These are phyloP conservation scores for Trachymyrmex cornetzi DNA, from an alignment of 1,140 invertebrate genomes.

Conservation along the genomic window DNA sequence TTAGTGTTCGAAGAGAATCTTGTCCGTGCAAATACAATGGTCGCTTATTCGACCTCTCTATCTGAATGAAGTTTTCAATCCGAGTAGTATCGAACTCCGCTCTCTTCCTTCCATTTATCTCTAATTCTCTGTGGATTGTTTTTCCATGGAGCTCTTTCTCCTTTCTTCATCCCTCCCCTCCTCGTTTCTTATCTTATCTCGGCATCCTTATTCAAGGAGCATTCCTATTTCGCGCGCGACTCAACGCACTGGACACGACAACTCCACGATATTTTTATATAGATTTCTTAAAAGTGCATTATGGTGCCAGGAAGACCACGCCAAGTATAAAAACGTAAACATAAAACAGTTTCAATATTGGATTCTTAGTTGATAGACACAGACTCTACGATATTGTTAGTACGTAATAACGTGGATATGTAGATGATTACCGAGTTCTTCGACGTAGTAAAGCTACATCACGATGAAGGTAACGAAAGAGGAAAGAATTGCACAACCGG, in stretches of 20 bases:
- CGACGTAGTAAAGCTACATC: conserved; percentile 49
- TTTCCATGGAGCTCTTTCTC: not conserved
- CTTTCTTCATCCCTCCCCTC: not conserved
- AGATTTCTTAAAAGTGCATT: conserved; percentile 86
- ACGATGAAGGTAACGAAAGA: not conserved
- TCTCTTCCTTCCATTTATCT: conserved; percentile 45
- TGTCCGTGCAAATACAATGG: not conserved
- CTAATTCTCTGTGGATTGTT: not conserved
- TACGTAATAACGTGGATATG: conserved; percentile 55
- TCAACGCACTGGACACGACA: conserved; percentile 82
- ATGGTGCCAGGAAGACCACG: conserved; percentile 83
- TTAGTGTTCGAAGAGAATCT: not conserved
- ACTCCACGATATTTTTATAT: conserved; percentile 86
- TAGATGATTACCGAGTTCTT: conserved; percentile 61
- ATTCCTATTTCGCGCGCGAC: conserved; percentile 68
- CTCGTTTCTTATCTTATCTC: conserved; percentile 56
- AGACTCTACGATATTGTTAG: conserved; percentile 73
- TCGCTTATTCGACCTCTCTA: conserved; percentile 26
- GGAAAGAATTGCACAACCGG: no score
- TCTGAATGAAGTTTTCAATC: conserved; percentile 37
- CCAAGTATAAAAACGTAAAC: conserved; percentile 75
- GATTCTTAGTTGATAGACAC: conserved; percentile 72
- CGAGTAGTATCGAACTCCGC: conserved; percentile 27
- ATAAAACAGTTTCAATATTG: conserved; percentile 73
- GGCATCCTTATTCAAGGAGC: conserved; percentile 65